Evolutionary conservation across 2,797 vertebrate genomes (phyloP).

Genomic region (Enteromius anoplus): DNA sequence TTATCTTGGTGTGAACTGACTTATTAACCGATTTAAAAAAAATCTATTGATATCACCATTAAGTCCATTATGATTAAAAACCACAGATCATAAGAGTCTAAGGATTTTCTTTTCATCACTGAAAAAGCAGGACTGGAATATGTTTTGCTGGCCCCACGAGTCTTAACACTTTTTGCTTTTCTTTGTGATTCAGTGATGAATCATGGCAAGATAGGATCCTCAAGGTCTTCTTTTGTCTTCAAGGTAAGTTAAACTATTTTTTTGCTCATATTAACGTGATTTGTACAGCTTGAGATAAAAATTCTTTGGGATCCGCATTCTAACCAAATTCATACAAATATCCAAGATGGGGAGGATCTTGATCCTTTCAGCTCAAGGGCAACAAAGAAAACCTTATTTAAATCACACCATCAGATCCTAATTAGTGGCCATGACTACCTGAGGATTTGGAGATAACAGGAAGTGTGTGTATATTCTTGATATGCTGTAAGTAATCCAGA

Average conservation of each 20-base stretch:
- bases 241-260: background rate
- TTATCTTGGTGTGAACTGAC: background rate
- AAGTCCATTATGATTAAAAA: background rate
- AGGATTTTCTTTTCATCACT: background rate
- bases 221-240: background rate
- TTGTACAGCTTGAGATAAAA: background rate
- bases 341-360: background rate
- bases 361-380: background rate
- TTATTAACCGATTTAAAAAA: background rate
- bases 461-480: constrained; percentile 38
- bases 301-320: background rate
- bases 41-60: background rate
- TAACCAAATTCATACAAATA: background rate
- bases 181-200: constrained; percentile 2
- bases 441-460: constrained; percentile 22
- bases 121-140: constrained; percentile 9
- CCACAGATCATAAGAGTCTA: background rate
- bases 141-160: background rate
- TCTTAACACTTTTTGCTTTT: background rate
- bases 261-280: background rate
- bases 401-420: constrained; percentile 18
- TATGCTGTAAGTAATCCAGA: constrained; percentile 22
- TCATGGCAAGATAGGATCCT: background rate
- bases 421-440: constrained; percentile 2
- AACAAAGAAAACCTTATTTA: constrained; percentile 16